These are phyloP conservation scores for Plemyria rubiginata DNA, from an alignment of 2,888 invertebrate genomes.

Conservation along the genomic window DNA sequence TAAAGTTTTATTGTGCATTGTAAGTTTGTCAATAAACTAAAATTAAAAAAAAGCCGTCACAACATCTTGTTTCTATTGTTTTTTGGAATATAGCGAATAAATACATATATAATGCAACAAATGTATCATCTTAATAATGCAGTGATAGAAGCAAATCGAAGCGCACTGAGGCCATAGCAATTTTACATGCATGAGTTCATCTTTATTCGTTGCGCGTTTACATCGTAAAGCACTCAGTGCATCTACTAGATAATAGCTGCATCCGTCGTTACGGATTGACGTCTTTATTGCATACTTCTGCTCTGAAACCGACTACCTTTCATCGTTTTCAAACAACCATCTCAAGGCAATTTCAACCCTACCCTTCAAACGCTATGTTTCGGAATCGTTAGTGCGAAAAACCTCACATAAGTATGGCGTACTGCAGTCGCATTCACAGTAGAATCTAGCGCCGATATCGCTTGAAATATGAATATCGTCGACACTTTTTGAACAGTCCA, in stretches of 20 bases:
- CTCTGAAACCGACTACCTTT: slow-evolving; percentile 51
- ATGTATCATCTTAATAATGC: too few relatives aligned
- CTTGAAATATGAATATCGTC: slow-evolving; percentile 70
- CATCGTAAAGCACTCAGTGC: slow-evolving; percentile 68
- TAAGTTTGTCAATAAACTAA: too few relatives aligned
- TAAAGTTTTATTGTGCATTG: too few relatives aligned
- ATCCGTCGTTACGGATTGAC: slow-evolving; percentile 68
- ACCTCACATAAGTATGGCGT: slow-evolving; percentile 39
- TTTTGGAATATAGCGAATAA: too few relatives aligned
- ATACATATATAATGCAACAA: too few relatives aligned
- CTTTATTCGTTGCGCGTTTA: slow-evolving; percentile 58
- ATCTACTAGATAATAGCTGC: slow-evolving; percentile 66
- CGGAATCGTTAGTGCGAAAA: slow-evolving; percentile 22
- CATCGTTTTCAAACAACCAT: slow-evolving; percentile 32
- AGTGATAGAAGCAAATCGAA: slow-evolving; percentile 19
- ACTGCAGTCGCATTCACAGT: slow-evolving; percentile 53
- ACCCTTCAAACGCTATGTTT: slow-evolving; percentile 10
- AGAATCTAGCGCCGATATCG: slow-evolving; percentile 58
- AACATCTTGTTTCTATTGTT: too few relatives aligned
- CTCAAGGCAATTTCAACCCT: slow-evolving; percentile 26
- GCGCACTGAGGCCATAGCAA: slow-evolving; percentile 28
- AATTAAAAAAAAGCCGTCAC: too few relatives aligned
- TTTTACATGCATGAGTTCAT: slow-evolving; percentile 48
- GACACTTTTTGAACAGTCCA: slow-evolving; percentile 53
- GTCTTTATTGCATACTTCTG: slow-evolving; percentile 69